These are phyloP conservation scores for Elephantulus edwardii DNA, from an alignment of 2,113 vertebrate species.

Conservation along the genomic window DNA sequence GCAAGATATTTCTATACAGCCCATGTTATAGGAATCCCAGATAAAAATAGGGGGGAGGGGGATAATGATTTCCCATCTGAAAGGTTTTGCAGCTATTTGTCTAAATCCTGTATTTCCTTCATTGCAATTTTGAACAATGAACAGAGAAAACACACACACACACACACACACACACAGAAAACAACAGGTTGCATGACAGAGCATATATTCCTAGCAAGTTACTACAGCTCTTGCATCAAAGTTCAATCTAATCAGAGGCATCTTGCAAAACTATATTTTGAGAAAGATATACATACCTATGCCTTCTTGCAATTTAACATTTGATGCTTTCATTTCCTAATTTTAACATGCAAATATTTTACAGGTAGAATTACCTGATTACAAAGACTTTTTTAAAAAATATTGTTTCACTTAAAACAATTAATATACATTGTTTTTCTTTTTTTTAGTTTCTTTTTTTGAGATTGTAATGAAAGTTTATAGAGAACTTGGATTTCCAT, in stretches of 20 bases:
- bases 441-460: no score
- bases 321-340: neutral
- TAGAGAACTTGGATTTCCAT: no score
- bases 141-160: neutral
- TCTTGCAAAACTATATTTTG: neutral
- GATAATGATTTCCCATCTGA: neutral
- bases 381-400: constrained; percentile 16
- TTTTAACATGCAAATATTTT: neutral
- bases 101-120: neutral
- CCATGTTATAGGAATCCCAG: neutral
- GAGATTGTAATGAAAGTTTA: no score
- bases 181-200: neutral
- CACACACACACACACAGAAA: no score
- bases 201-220: neutral
- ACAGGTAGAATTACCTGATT: neutral
- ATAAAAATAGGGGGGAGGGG: neutral
- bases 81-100: neutral
- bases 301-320: neutral
- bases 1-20: neutral
- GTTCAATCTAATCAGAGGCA: neutral
- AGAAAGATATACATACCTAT: neutral
- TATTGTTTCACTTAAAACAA: no score
- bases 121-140: constrained; percentile 5
- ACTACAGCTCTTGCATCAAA: neutral
- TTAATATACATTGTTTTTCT: no score